phyloP scores from a whole-genome alignment of 1,140 invertebrate species.

The Drosophila littoralis region DNA sequence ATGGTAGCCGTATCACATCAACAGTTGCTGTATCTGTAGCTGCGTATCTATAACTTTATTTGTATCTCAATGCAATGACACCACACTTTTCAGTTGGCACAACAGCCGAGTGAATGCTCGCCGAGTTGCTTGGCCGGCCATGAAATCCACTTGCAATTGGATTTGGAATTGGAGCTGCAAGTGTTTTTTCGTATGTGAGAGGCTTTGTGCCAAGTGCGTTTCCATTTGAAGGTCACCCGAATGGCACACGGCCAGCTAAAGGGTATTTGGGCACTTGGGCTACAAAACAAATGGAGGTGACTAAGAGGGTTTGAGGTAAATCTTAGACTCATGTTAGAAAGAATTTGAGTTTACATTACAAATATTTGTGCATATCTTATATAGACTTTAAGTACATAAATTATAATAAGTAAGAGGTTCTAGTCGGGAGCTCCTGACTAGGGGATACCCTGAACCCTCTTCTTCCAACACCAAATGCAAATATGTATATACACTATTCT shows the following conservation, averaged over 20 bases:
- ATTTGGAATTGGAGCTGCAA: slow-evolving; percentile 57
- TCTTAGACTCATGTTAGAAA: too few relatives aligned
- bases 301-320: neutral
- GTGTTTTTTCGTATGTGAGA: slow-evolving; percentile 32
- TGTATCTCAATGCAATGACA: slow-evolving; percentile 65
- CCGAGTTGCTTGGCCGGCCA: slow-evolving; percentile 64
- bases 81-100: slow-evolving; percentile 50
- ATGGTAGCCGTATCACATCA: slow-evolving; percentile 15
- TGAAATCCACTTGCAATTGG: slow-evolving; percentile 74
- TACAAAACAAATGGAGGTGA: neutral
- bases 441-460: too few relatives aligned
- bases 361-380: too few relatives aligned
- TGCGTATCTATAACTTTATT: slow-evolving; percentile 36
- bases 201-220: slow-evolving; percentile 60
- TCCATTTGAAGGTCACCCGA: slow-evolving; percentile 65
- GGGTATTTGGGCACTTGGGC: neutral
- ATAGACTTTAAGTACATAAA: too few relatives aligned
- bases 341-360: too few relatives aligned
- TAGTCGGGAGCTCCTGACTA: too few relatives aligned
- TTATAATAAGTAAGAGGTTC: too few relatives aligned
- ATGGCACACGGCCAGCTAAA: slow-evolving; percentile 54
- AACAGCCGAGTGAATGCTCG: slow-evolving; percentile 56
- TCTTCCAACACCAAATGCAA: too few relatives aligned
- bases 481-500: too few relatives aligned
- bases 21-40: slow-evolving; percentile 28